Base-by-base conservation (phyloP, 1,140 invertebrate genomes). In the Melipona quadrifasciata region DNA sequence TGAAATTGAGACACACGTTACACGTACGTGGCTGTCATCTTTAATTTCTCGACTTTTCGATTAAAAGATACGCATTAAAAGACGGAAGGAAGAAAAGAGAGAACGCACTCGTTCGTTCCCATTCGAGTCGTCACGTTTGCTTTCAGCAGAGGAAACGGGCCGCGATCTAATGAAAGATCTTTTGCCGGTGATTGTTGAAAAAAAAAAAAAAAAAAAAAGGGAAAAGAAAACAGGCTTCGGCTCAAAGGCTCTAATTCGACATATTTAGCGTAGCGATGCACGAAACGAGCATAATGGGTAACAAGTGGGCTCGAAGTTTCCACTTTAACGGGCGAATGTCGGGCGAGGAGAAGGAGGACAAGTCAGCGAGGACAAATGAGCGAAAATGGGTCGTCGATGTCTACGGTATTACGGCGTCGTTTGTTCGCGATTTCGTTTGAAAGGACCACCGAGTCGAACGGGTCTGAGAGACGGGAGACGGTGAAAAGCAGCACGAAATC, bases 271-370 rank as follows among this genome's bases (percentile, higher is more conserved):
- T 31, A 58, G 16, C 5, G 17, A 31, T 58, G 67, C 24, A 27
- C 21, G 51, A 80, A 80, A 70, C 78, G 67, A 71, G 67, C 65
- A 47, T 47, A 47, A 47, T 47, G 39, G 12, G 78, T 80, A 47
- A 58, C 27, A 21, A 80, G 78, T 47, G 10, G 31, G 47, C 31
- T 47, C 39, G 39, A 47, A 47, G 51, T 70, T 55, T n/a, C 51
- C 51, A 27, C 65, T 34, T 39, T 14, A 10, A 39, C 51, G 31
- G 19, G 19, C 31, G 47, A 79, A 55, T 51, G 31, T 31, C 31
- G 31, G 16, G 70, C 31, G 77, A 70, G 53, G 61, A 31, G 14
- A 31, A 34, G 6, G 34, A 5, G 4, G 34, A 39, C 34, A 68
- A 68, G 70, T 64, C 53, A 31, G 39, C 47, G 16, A 21, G 47